Percentiles rank a stretch among this genome's conserved stretches.
phyloP scores from a whole-genome alignment of 2,888 invertebrate species.

The Argyra leucocephala region DNA sequence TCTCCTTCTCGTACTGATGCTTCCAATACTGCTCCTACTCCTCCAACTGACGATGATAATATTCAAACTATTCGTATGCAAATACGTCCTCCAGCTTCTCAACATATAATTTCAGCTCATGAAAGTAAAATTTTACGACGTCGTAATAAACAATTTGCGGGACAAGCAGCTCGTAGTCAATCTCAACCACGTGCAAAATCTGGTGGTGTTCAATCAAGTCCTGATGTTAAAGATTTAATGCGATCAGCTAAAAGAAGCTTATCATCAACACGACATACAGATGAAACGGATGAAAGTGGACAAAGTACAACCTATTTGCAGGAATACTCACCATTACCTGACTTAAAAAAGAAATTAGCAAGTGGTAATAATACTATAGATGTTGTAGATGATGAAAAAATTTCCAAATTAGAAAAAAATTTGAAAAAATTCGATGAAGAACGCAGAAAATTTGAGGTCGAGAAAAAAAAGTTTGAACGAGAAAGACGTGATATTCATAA shows the following conservation, averaged over 20 bases:
- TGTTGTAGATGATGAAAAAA: slow-evolving; percentile 26
- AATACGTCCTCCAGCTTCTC: slow-evolving; percentile 30
- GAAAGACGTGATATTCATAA: slow-evolving; percentile 47
- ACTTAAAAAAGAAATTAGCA: slow-evolving; percentile 10
- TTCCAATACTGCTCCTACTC: no score
- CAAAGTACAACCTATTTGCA: slow-evolving; percentile 25
- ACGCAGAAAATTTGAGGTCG: slow-evolving; percentile 42
- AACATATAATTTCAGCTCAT: slow-evolving; percentile 33
- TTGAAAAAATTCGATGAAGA: slow-evolving; percentile 40
- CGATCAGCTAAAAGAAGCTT: slow-evolving; percentile 35
- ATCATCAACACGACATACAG: slow-evolving; percentile 40
- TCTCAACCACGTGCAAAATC: slow-evolving; percentile 36
- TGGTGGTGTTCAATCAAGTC: slow-evolving; percentile 33
- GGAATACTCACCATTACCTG: slow-evolving; percentile 9
- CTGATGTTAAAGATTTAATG: slow-evolving; percentile 33
- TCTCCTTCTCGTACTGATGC: no score
- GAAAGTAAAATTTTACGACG: slow-evolving; percentile 41
- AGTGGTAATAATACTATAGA: not conserved
- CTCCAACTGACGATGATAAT: slow-evolving; percentile 19
- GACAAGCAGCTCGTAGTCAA: slow-evolving; percentile 41
- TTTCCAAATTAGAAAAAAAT: slow-evolving; percentile 38
- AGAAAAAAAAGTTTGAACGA: slow-evolving; percentile 43
- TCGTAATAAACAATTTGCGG: slow-evolving; percentile 37
- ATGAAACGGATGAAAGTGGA: slow-evolving; percentile 33
- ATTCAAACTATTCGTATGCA: slow-evolving; percentile 35